Evolutionary conservation across 1,140 invertebrate species (phyloP).

Genomic region (Nasonia longicornis): DNA sequence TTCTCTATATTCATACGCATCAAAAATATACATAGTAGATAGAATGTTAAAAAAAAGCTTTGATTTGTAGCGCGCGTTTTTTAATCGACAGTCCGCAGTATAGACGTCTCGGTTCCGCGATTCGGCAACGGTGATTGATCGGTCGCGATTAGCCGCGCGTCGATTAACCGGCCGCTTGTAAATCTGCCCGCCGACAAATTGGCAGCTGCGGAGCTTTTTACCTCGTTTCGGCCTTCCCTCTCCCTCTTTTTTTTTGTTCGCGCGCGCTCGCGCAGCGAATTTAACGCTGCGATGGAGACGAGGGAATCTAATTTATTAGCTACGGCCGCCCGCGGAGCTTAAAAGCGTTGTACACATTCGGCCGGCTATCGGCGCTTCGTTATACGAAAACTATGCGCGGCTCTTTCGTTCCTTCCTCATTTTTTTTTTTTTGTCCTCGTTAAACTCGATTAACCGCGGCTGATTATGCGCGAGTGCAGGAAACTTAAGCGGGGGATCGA

Average conservation of each 20-base stretch:
- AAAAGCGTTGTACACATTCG: background rate
- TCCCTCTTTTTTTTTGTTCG: background rate
- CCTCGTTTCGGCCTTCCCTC: background rate
- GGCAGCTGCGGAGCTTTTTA: background rate
- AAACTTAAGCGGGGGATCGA: background rate
- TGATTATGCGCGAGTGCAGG: background rate
- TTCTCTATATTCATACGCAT: too few species aligned
- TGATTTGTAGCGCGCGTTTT: conserved; percentile 7
- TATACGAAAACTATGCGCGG: background rate
- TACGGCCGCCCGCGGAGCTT: background rate
- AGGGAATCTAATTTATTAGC: background rate
- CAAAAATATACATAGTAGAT: too few species aligned
- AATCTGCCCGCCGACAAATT: conserved; percentile 31
- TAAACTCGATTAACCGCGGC: background rate
- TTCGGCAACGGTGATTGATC: conserved; percentile 29
- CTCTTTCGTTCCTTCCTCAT: background rate
- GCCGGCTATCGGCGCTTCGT: background rate
- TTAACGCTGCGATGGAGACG: background rate
- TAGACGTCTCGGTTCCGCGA: background rate
- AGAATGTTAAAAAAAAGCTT: background rate
- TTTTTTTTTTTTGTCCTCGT: too few species aligned
- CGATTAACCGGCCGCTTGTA: conserved; percentile 33
- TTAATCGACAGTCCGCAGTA: conserved; percentile 4
- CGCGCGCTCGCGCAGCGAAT: background rate
- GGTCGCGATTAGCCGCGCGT: conserved; percentile 28